A percentile compares a stretch with the other conserved stretches of the same genome.
These are phyloP conservation scores for Harlomillsia oculata DNA, from an alignment of 1,140 invertebrate genomes.

Conservation along the genomic window DNA sequence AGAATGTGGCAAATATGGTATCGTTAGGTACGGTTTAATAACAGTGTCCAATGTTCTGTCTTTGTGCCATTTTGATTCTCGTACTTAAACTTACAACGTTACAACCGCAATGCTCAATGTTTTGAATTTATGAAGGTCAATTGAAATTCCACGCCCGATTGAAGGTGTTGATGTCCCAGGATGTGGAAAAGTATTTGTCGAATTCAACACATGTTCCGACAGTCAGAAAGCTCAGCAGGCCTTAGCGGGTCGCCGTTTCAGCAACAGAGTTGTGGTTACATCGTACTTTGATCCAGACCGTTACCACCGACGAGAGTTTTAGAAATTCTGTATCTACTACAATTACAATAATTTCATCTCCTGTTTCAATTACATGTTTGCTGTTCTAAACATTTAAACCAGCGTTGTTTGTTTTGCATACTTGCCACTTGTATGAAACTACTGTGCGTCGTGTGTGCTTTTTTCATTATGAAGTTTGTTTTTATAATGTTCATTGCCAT, in stretches of 20 bases:
- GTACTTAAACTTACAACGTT: too few species aligned
- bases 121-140: constrained; percentile 54
- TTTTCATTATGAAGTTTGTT: too few species aligned
- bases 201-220: constrained; percentile 91
- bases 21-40: constrained; percentile 48
- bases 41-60: neutral
- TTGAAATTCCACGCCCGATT: constrained; percentile 96
- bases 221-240: constrained; percentile 98
- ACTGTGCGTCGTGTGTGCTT: too few species aligned
- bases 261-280: constrained; percentile 95
- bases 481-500: too few species aligned
- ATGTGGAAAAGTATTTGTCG: constrained; percentile 97
- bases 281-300: constrained; percentile 98
- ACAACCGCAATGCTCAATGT: too few species aligned
- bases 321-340: too few species aligned
- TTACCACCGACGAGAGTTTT: constrained; percentile 97
- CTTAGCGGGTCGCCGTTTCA: constrained; percentile 94
- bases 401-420: too few species aligned
- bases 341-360: too few species aligned
- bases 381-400: too few species aligned
- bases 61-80: too few species aligned
- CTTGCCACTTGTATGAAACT: too few species aligned
- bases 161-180: constrained; percentile 95
- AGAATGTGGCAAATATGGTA: constrained; percentile 96
- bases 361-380: too few species aligned